phyloP scores from a whole-genome alignment of 1,140 invertebrate species.

The Anoplolepis gracilipes region DNA sequence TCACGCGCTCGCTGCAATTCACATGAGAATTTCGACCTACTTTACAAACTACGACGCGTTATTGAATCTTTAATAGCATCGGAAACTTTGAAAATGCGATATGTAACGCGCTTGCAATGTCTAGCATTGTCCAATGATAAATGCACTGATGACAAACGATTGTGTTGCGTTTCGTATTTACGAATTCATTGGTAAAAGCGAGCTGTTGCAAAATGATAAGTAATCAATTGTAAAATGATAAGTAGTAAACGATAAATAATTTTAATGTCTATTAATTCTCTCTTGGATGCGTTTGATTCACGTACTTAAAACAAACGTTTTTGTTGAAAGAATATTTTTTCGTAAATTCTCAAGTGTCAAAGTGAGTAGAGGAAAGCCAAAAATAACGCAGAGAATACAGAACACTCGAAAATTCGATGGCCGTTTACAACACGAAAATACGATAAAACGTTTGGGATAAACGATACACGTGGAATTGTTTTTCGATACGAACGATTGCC shows the following conservation, averaged over 20 bases:
- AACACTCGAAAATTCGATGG: constrained; percentile 49
- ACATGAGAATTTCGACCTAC: constrained; percentile 56
- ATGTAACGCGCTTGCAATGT: constrained; percentile 22
- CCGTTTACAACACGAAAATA: constrained; percentile 35
- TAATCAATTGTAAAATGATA: constrained; percentile 3
- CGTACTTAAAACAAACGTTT: background rate
- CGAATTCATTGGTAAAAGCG: background rate
- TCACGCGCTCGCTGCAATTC: constrained; percentile 26
- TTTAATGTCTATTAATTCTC: background rate
- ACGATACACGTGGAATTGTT: constrained; percentile 47
- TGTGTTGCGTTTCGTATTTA: constrained; percentile 13
- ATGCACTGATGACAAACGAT: background rate
- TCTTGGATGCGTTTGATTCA: background rate
- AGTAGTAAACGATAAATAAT: background rate
- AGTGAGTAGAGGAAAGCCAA: background rate
- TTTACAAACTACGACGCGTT: constrained; percentile 46
- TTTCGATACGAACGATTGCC: constrained; percentile 25
- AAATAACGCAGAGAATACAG: constrained; percentile 18
- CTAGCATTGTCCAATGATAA: constrained; percentile 11
- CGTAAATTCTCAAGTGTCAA: background rate
- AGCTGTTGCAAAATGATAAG: constrained; percentile 4
- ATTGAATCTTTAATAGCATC: constrained; percentile 69
- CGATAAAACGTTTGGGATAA: constrained; percentile 43
- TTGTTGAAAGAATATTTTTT: constrained; percentile 18
- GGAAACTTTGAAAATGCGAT: constrained; percentile 42